Base-by-base conservation (phyloP, 92 coral and sea anemone species). In the Epizoanthus stellaris region DNA sequence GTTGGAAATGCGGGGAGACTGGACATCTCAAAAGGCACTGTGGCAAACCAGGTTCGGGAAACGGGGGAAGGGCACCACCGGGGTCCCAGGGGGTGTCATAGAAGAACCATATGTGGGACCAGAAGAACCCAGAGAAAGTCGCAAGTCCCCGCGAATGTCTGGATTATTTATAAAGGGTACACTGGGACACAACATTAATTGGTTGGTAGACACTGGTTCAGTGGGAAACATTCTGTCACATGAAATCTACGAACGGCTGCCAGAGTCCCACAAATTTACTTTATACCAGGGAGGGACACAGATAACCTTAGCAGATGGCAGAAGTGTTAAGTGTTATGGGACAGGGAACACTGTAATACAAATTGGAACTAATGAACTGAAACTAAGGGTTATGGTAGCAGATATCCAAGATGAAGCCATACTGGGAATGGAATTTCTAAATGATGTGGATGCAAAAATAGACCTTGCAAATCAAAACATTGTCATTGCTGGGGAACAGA, bases 361-460 rank as follows among this genome's bases (percentile, higher is more conserved):
- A 73, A 34, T 82, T 10, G 90, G 93, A 17, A 74, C 52, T 4
- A 88, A 86, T 47, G 82, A 73, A 47, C 61, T 82, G 9, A 20
- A 34, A 36, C 45, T 90, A n/a, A 76, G 67, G 61, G 81, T 67
- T 6, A 67, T 84, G 40, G 74, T 85, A 14, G 89, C 87, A 60
- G 80, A 85, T 74, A 88, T 88, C 13, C 67, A 72, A 75, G 91
- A 88, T 57, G 87, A 87, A 25, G 91, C 82, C 21, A 85, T 91
- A 23, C 67, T 91, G 68, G 87, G 94, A 10, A 91, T 91, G 88
- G 91, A 85, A 58, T 36, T 75, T 36, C 75, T 91, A 15, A 73
- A 88, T 40, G 59, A 76, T n/a, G 68, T 54, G 4, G 80, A 80
- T 60, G 91, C 91, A 6, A 25, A 77, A 76, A 70, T 66, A 20